phyloP scores from a whole-genome alignment of 1,140 invertebrate species.

The Bombus pascuorum region DNA sequence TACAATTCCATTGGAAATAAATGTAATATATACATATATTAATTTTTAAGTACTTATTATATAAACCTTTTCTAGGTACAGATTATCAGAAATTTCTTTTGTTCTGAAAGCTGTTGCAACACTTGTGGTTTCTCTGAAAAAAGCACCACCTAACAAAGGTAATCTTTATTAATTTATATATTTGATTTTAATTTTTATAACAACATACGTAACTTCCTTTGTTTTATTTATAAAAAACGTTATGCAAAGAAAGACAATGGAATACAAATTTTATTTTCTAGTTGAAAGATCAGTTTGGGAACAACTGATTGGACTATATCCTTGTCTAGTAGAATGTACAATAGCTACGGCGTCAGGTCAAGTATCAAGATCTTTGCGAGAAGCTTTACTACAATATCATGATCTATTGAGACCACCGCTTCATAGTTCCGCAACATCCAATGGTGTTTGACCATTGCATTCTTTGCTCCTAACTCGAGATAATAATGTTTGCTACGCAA shows the following conservation, averaged over 20 bases:
- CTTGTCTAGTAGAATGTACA: conserved; percentile 94
- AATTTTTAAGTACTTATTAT: conserved; percentile 68
- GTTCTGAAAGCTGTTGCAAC: conserved; percentile 98
- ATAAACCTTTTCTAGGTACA: conserved; percentile 87
- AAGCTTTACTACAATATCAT: conserved; percentile 93
- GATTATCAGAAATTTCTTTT: conserved; percentile 97
- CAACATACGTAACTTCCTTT: not conserved
- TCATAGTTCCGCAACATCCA: conserved; percentile 74
- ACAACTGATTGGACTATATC: conserved; percentile 95
- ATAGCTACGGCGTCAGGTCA: conserved; percentile 88
- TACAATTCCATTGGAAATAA: not conserved
- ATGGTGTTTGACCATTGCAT: conserved; percentile 79
- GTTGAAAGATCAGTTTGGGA: conserved; percentile 95
- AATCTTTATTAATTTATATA: conserved; percentile 53
- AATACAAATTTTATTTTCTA: conserved; percentile 72
- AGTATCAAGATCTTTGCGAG: conserved; percentile 91
- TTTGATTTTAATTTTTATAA: conserved; percentile 19
- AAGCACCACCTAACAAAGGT: conserved; percentile 93
- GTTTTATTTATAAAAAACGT: not conserved
- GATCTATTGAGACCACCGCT: conserved; percentile 90
- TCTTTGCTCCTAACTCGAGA: conserved; percentile 69
- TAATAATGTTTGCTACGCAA: conserved; percentile 54
- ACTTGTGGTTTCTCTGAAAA: conserved; percentile 95
- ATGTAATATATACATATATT: conserved; percentile 21
- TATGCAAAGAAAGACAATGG: not conserved